Conservation (phyloP, 2,113 vertebrate genomes). For the Fukomys damarensis region DNA sequence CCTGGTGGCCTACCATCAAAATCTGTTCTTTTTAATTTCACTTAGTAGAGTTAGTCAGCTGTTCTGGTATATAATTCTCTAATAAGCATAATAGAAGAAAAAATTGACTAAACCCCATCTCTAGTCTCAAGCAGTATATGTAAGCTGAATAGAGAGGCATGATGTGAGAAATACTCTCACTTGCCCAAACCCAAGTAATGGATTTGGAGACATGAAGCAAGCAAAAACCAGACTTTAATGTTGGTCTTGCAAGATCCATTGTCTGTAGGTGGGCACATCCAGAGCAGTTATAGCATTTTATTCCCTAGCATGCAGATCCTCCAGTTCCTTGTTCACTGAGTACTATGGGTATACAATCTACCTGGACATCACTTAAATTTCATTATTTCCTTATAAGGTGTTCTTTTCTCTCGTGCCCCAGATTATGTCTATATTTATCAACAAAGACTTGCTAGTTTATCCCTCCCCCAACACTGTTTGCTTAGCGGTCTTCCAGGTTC, state of each 20-base stretch:
- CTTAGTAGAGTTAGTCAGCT: background rate
- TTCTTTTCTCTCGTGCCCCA: background rate
- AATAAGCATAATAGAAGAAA: conserved; percentile 30
- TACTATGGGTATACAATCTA: background rate
- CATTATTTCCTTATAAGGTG: background rate
- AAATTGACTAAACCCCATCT: background rate
- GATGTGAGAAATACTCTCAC: background rate
- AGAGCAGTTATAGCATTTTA: no score
- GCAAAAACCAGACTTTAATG: background rate
- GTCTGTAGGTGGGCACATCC: no score
- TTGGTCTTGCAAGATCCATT: no score
- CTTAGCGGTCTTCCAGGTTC: background rate
- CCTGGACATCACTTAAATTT: background rate
- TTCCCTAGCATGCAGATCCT: no score
- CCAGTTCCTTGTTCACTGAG: no score
- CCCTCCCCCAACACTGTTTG: background rate
- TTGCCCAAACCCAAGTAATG: background rate
- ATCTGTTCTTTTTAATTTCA: background rate
- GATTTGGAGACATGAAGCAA: background rate
- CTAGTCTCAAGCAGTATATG: background rate
- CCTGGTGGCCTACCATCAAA: background rate
- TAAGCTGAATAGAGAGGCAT: background rate
- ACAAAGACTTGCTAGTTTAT: background rate
- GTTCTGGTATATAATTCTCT: background rate
- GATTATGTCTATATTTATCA: background rate